Conservation (phyloP, 1,140 invertebrate genomes). For the Diplogasteroides magnus region DNA sequence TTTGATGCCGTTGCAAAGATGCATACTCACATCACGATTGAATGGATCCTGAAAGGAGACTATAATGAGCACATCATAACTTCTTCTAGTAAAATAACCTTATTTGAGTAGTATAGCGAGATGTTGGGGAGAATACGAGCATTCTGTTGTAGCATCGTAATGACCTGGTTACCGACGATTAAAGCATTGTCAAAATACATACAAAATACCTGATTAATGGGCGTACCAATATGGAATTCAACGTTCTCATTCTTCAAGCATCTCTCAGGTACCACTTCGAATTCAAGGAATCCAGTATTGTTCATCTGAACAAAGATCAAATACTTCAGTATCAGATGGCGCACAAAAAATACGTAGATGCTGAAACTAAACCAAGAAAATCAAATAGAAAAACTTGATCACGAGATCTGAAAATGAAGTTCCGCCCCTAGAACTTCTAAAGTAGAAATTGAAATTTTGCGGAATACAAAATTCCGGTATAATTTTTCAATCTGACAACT, state of each 20-base stretch:
- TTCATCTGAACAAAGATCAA: background rate
- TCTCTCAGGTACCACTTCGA: background rate
- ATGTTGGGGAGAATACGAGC: conserved; percentile 42
- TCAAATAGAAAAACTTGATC: no score
- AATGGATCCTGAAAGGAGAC: conserved; percentile 44
- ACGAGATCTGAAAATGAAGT: no score
- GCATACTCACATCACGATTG: conserved; percentile 44
- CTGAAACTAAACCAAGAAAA: no score
- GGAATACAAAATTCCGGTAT: no score
- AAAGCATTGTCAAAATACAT: no score
- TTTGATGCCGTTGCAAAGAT: conserved; percentile 49
- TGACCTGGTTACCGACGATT: conserved; percentile 54
- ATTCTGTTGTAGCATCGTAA: conserved; percentile 43
- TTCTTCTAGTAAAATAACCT: conserved; percentile 28
- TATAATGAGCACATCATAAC: conserved; percentile 3
- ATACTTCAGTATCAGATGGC: no score
- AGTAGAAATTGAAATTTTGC: no score
- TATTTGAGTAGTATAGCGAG: conserved; percentile 47
- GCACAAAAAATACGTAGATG: no score
- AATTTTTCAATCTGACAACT: no score
- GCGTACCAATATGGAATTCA: background rate
- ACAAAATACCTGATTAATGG: background rate
- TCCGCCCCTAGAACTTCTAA: no score
- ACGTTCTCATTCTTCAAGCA: background rate
- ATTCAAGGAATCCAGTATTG: background rate